Conservation (phyloP, 2,113 vertebrate genomes). For the Scytalopus superciliaris region DNA sequence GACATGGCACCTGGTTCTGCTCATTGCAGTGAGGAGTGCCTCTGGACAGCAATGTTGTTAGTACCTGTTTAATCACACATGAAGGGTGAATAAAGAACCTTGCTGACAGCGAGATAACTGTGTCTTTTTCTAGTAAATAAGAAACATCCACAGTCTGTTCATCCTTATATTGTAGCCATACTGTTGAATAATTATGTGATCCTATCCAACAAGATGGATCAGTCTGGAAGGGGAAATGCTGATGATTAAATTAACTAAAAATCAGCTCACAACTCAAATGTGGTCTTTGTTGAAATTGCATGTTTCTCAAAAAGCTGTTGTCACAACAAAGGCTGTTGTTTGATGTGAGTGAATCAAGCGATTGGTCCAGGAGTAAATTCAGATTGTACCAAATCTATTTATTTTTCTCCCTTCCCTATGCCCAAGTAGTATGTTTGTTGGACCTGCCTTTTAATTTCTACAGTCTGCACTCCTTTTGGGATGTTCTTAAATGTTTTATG, state of each 20-base stretch:
- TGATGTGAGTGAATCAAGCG: background rate
- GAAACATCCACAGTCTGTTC: background rate
- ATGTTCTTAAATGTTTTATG: background rate
- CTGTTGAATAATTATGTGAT: background rate
- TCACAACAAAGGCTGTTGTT: background rate
- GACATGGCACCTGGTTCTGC: background rate
- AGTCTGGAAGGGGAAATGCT: background rate
- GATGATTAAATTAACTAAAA: background rate
- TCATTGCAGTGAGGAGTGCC: background rate
- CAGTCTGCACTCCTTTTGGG: background rate
- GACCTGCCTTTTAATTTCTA: background rate
- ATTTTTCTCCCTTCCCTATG: accelerated
- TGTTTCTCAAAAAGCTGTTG: background rate
- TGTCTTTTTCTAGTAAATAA: background rate
- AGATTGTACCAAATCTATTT: background rate
- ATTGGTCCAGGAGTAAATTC: background rate
- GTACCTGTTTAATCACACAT: background rate
- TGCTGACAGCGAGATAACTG: background rate
- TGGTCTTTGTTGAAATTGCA: background rate
- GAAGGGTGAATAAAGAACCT: background rate
- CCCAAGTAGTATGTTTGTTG: background rate
- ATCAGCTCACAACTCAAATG: background rate
- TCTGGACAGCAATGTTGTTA: background rate
- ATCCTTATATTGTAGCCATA: background rate
- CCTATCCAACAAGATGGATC: background rate